phyloP scores from a whole-genome alignment of 2,888 invertebrate species.

The Scelioninae gen. 2 region DNA sequence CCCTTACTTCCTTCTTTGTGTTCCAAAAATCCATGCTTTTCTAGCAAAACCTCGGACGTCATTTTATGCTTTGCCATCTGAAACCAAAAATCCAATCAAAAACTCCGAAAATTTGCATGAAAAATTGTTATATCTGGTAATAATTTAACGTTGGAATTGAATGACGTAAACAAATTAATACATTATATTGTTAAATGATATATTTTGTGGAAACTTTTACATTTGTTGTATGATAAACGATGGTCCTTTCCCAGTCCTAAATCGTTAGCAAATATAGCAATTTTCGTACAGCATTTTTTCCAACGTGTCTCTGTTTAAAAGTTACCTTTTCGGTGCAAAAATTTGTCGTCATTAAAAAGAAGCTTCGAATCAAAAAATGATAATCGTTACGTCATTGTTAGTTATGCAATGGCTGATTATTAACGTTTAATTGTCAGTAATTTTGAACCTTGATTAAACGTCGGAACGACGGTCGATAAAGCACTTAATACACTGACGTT shows the following conservation, averaged over 20 bases:
- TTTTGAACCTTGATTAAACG: slow-evolving; percentile 32
- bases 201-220: too few relatives aligned
- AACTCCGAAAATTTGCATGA: not conserved
- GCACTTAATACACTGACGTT: slow-evolving; percentile 37
- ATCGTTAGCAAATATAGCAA: too few relatives aligned
- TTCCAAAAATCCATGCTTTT: slow-evolving; percentile 16
- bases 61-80: slow-evolving; percentile 47
- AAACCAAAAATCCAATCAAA: slow-evolving; percentile 1
- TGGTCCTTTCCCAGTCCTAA: too few relatives aligned
- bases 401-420: slow-evolving; percentile 17
- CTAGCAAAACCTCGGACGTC: slow-evolving; percentile 53
- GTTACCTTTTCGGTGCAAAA: too few relatives aligned
- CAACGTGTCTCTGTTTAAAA: not conserved
- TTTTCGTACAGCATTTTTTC: too few relatives aligned
- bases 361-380: slow-evolving; percentile 13
- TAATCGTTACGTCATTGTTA: slow-evolving; percentile 3
- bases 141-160: not conserved
- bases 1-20: slow-evolving; percentile 43
- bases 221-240: too few relatives aligned
- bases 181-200: too few relatives aligned
- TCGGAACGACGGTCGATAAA: slow-evolving; percentile 19
- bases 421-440: slow-evolving; percentile 31
- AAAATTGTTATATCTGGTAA: not conserved
- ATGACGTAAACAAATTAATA: too few relatives aligned
- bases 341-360: not conserved